These are phyloP conservation scores for Odontophorus gujanensis DNA, from an alignment of 2,113 vertebrate genomes.

Conservation along the genomic window DNA sequence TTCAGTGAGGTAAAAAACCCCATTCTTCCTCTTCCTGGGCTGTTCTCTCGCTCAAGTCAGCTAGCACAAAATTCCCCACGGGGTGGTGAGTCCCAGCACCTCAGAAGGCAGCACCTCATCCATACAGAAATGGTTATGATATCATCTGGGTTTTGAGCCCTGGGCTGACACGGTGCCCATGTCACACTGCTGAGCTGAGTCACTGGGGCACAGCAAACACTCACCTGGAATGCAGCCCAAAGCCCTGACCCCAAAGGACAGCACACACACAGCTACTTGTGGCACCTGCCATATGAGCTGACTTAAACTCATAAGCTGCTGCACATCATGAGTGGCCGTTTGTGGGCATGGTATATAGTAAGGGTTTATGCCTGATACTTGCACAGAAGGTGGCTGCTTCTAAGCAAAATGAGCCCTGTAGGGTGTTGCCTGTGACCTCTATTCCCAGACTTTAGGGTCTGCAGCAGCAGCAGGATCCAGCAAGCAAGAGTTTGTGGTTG, in stretches of 20 bases:
- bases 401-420: background rate
- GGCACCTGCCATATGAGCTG: background rate
- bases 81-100: background rate
- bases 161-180: fast-evolving
- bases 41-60: background rate
- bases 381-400: background rate
- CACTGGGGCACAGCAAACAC: background rate
- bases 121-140: background rate
- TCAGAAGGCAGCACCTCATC: background rate
- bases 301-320: background rate
- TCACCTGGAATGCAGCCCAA: background rate
- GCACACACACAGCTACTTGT: background rate
- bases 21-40: background rate
- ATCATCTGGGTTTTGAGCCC: background rate
- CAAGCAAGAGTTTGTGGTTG: background rate
- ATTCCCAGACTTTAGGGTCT: background rate
- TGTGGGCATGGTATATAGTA: background rate
- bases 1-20: background rate
- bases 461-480: background rate
- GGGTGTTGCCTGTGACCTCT: background rate
- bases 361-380: background rate
- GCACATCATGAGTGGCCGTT: background rate
- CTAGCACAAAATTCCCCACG: background rate
- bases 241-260: background rate
- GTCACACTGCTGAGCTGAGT: background rate